Evolutionary conservation across 1,140 invertebrate species (phyloP).

Genomic region (Hyles vespertilio): DNA sequence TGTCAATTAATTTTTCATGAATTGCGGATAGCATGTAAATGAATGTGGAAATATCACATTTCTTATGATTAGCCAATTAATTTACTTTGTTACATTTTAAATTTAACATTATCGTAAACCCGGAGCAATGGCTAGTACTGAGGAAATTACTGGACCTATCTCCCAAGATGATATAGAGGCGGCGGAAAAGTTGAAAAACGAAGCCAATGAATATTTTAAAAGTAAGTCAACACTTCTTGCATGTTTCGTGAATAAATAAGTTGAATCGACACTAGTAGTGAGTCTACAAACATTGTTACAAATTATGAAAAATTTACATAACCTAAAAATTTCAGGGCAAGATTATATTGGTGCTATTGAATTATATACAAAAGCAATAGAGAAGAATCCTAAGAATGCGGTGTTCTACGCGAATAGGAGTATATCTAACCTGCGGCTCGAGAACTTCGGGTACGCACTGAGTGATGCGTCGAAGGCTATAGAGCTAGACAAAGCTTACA

Average conservation of each 20-base stretch:
- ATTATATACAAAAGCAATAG: conserved; percentile 94
- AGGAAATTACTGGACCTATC: conserved; percentile 50
- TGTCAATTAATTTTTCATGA: conserved; percentile 53
- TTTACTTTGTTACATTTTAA: conserved; percentile 33
- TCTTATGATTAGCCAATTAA: conserved; percentile 42
- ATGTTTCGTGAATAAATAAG: conserved; percentile 10
- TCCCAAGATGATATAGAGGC: conserved; percentile 60
- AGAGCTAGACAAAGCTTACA: conserved; percentile 91
- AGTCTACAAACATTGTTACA: too few species aligned
- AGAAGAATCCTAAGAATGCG: conserved; percentile 87
- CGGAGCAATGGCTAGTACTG: conserved; percentile 50
- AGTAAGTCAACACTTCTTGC: conserved; percentile 39
- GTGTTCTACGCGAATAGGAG: conserved; percentile 96
- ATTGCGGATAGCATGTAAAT: conserved; percentile 50
- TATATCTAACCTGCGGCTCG: conserved; percentile 93
- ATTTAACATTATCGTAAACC: conserved; percentile 30
- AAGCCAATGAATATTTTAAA: conserved; percentile 71
- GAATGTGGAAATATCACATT: conserved; percentile 46
- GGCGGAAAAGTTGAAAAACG: conserved; percentile 63
- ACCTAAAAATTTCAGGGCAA: conserved; percentile 83
- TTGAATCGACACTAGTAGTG: neutral
- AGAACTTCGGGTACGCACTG: conserved; percentile 96
- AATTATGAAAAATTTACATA: conserved; percentile 30
- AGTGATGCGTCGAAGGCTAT: conserved; percentile 94
- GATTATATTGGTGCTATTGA: conserved; percentile 92